Base-by-base conservation (phyloP, 2,888 invertebrate species). In the Campoplex capitator region DNA sequence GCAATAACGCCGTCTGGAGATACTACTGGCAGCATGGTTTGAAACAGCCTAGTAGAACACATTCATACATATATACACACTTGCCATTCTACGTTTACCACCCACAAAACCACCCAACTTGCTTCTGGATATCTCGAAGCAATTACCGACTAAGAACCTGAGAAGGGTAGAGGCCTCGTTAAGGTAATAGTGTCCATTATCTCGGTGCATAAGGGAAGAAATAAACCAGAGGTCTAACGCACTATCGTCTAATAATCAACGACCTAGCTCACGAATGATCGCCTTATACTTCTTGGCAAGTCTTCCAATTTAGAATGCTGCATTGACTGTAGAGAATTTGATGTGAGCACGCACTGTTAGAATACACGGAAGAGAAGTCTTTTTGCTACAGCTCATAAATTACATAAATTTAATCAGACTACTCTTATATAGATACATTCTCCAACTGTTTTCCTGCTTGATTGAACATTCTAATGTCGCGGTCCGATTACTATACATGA, bases 161-260 rank as follows among this genome's bases (percentile, higher is more conserved):
- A 56, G 73, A 77, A 51, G 91, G 90, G 91, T 75, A 38, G 77
- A 83, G 70, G 83, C 90, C 93, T 93, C 93, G 92, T 93, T 93
- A 92, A 93, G 93, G 92, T 93, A 94, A 93, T 93, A 92, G 93
- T 93, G 93, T 92, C 93, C 93, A 93, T 93, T 93, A 93, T 93
- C 93, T 92, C 89, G 85, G 90, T 85, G 89, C 91, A 92, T 92
- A 92, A 91, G 92, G 90, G 92, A 92, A 93, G 92, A 93, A 93
- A 92, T 91, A 92, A 93, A 93, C 89, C 92, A 92, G 92, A 92
- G 90, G 90, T 86, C 89, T 89, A 91, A 90, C 88, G 87, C 90
- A 88, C 89, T 86, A 84, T 86, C 87, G 83, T 89, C 91, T 90
- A 91, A 91, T 91, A 92, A 92, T 92, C 92, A 89, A 89, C 89